Percentiles rank a stretch among this genome's conserved stretches.
These are phyloP conservation scores for Drosophila sordidula DNA, from an alignment of 2,888 invertebrate genomes.

Conservation along the genomic window DNA sequence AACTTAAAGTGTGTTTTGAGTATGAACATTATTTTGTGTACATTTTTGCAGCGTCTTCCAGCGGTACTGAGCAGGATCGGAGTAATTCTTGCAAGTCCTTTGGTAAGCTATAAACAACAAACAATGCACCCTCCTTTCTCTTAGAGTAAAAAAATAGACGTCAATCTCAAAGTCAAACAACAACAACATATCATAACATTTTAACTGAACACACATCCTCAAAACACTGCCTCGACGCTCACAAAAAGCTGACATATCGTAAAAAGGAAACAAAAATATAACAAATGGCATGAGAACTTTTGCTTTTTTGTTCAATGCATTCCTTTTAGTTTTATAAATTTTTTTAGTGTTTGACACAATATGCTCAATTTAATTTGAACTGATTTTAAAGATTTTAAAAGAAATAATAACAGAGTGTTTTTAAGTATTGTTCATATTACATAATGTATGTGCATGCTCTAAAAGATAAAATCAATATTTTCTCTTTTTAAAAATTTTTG, in stretches of 20 bases:
- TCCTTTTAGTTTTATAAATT: constrained; percentile 26
- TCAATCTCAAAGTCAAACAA: constrained; percentile 15
- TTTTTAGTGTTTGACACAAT: background rate
- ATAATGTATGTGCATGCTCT: constrained; percentile 78
- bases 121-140: constrained; percentile 72
- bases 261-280: constrained; percentile 24
- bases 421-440: constrained; percentile 35
- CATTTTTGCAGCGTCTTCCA: constrained; percentile 94
- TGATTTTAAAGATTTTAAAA: constrained; percentile 25
- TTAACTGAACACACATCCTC: constrained; percentile 13
- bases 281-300: constrained; percentile 80
- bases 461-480: constrained; percentile 33
- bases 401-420: constrained; percentile 36
- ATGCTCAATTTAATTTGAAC: constrained; percentile 34
- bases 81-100: constrained; percentile 97
- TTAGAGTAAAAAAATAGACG: constrained; percentile 24
- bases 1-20: constrained; percentile 85
- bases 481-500: constrained; percentile 23
- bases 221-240: constrained; percentile 1
- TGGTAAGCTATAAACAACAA: constrained; percentile 90
- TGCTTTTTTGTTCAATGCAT: constrained; percentile 63
- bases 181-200: constrained; percentile 25
- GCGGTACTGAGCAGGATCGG: constrained; percentile 98
- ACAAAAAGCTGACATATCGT: constrained; percentile 35
- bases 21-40: constrained; percentile 85